Conservation (phyloP, 2,888 invertebrate genomes). For the Linnaemya tessellans region DNA sequence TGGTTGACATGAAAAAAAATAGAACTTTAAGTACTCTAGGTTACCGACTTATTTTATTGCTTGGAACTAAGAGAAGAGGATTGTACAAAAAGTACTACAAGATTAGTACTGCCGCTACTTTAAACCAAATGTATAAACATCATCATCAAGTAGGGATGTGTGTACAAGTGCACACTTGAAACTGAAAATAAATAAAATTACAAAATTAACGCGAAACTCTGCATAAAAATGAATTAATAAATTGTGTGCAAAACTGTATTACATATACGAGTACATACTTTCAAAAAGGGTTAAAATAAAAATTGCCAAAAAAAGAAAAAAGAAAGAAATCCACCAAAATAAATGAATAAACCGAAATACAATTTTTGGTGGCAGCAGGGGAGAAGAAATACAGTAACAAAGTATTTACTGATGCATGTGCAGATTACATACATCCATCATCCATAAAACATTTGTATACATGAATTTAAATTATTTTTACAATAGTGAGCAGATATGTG, state of each 20-base stretch:
- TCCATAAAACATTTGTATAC: constrained; percentile 19
- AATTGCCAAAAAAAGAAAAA: constrained; percentile 48
- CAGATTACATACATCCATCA: constrained; percentile 24
- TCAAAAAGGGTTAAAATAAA: constrained; percentile 49
- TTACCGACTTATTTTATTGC: too few species aligned
- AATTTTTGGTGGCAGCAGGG: constrained; percentile 2
- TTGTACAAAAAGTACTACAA: background rate
- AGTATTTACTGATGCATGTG: constrained; percentile 64
- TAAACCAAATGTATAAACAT: constrained; percentile 1
- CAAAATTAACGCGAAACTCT: constrained; percentile 48
- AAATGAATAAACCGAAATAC: constrained; percentile 35
- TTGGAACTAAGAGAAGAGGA: background rate
- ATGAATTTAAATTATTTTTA: constrained; percentile 4
- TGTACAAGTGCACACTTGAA: constrained; percentile 21
- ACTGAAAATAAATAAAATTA: constrained; percentile 7
- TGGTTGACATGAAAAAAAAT: too few species aligned
- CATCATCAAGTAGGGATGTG: background rate
- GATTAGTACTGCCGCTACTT: background rate
- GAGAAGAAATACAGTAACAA: constrained; percentile 42
- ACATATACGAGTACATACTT: constrained; percentile 59
- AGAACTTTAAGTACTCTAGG: too few species aligned
- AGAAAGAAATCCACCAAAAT: constrained; percentile 12
- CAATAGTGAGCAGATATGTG: background rate
- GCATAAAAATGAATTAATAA: constrained; percentile 69
- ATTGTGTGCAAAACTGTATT: constrained; percentile 68